Conservation (phyloP, 1,140 invertebrate species). For the Heliconius nattereri region DNA sequence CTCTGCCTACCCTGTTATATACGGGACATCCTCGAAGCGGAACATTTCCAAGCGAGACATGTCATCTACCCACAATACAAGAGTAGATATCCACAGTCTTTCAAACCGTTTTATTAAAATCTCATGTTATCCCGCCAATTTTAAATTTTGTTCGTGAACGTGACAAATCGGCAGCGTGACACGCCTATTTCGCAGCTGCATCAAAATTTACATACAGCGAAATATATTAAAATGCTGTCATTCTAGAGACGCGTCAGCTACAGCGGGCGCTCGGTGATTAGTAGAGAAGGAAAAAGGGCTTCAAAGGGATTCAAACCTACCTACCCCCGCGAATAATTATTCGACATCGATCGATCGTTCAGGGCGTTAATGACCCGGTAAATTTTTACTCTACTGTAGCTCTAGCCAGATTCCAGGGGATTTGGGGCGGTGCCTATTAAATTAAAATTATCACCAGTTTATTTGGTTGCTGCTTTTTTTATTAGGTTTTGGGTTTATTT, state of each 20-base stretch:
- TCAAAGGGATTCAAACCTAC: constrained; percentile 63
- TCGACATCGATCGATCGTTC: constrained; percentile 70
- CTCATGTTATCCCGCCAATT: constrained; percentile 7
- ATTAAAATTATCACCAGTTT: constrained; percentile 5
- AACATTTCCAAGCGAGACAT: neutral
- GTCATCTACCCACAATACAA: neutral
- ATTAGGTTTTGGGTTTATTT: neutral
- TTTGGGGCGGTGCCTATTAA: neutral
- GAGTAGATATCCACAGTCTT: neutral
- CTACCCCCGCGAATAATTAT: constrained; percentile 77
- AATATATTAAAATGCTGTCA: constrained; percentile 80
- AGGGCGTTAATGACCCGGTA: constrained; percentile 64
- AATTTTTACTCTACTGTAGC: constrained; percentile 59
- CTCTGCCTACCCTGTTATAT: too few species aligned
- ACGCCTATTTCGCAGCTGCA: constrained; percentile 61
- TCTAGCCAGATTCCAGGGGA: constrained; percentile 13
- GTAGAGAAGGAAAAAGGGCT: constrained; percentile 77
- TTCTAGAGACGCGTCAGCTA: constrained; percentile 63
- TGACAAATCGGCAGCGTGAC: constrained; percentile 56
- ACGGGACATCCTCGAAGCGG: too few species aligned
- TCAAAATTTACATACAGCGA: constrained; percentile 73
- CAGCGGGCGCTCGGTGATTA: constrained; percentile 72
- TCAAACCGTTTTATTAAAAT: neutral
- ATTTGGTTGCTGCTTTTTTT: neutral
- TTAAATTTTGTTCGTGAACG: constrained; percentile 30